These are phyloP conservation scores for Agelastica alni DNA, from an alignment of 2,888 invertebrate genomes.

Conservation along the genomic window DNA sequence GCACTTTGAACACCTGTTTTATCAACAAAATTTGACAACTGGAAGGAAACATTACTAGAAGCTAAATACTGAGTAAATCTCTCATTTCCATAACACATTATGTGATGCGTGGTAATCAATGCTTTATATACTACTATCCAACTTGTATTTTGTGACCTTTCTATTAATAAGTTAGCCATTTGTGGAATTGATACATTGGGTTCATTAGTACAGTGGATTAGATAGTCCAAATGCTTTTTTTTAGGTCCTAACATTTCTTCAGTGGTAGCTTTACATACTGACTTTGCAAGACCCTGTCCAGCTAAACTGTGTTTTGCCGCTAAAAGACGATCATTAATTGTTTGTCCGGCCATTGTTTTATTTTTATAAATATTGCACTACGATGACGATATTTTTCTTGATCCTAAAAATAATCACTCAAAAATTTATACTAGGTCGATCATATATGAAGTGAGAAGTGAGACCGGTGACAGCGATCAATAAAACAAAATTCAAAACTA, in stretches of 20 bases:
- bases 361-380: conserved; percentile 26
- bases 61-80: conserved; percentile 99
- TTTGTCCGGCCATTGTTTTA: conserved; percentile 93
- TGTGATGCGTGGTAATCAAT: conserved; percentile 96
- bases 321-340: conserved; percentile 95
- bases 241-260: conserved; percentile 99
- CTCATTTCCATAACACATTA: conserved; percentile 99
- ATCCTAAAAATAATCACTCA: conserved; percentile 19
- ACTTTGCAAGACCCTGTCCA: conserved; percentile 98
- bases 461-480: conserved; percentile 25
- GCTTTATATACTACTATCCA: conserved; percentile 99
- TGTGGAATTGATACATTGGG: conserved; percentile 99
- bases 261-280: conserved; percentile 99
- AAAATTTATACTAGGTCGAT: conserved; percentile 21
- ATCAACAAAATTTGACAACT: conserved; percentile 96
- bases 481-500: conserved; percentile 23
- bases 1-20: conserved; percentile 96
- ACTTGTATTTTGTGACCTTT: conserved; percentile 95
- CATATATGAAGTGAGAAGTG: conserved; percentile 21
- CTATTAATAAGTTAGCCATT: conserved; percentile 97
- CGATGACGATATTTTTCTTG: conserved; percentile 8
- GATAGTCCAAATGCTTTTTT: conserved; percentile 99
- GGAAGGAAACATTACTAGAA: conserved; percentile 99
- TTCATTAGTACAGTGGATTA: conserved; percentile 99
- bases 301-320: conserved; percentile 99